Base-by-base conservation (phyloP, 1,140 invertebrate species). In the Drosophila takahashii region DNA sequence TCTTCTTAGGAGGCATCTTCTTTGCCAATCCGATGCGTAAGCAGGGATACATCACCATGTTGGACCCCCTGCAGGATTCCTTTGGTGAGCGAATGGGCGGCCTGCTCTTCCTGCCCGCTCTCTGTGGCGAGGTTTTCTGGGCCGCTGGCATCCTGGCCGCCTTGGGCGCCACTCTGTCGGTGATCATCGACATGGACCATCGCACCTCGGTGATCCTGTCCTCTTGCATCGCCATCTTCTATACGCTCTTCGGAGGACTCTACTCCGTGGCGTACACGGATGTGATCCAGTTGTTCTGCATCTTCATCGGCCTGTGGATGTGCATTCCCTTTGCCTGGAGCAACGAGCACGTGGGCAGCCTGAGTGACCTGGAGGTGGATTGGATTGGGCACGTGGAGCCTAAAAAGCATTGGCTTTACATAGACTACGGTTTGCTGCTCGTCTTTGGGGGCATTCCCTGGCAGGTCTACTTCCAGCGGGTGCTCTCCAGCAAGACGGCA, bases 251-350 rank as follows among this genome's bases (percentile, higher is more conserved):
- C 91, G 99, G 99, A 1, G 99, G 99, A 0, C 94, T 99, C 9
- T 99, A 99, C 93, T 97, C 98, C 39, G 99, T 99, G 36, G 98
- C 98, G 0, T 99, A 99, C 92, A 99, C 99, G 1, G 99, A 99
- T 92, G 98, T 99, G 77, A 98, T 99, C 75, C 99, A 99, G 93
- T 94, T 99, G 2, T 98, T 99, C 93, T 99, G 98, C 93, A 99
- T 99, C 91, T 99, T 99, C 93, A 95, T 99, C 78, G 99, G 99
- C 22, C 93, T 99, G 93, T 99, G 98, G 98, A 95, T 99, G 94
- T 98, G 98, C 86, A 98, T 99, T 61, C 98, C 98, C 1, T 99
- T 99, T 92, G 98, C 98, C 1, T 96, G 98, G 95, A 94, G 93
- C 29, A 96, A 99, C 93, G 94, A 95, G 26, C 95, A 96, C 78